These are phyloP conservation scores for Chromobotia macracanthus DNA, from an alignment of 2,797 vertebrate species.

Conservation along the genomic window DNA sequence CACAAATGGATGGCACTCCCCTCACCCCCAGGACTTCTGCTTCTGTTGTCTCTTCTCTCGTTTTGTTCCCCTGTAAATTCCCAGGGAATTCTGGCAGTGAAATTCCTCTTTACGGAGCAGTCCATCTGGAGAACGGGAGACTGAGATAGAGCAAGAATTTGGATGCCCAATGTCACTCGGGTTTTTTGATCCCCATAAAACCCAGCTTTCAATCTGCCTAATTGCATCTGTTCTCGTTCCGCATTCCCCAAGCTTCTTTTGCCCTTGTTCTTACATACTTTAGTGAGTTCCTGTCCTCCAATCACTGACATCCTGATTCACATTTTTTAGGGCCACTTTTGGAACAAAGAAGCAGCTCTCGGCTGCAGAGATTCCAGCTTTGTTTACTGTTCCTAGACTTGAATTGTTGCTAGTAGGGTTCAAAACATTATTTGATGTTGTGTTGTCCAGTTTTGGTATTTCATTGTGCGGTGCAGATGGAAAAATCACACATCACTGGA, in stretches of 20 bases:
- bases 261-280: constrained; percentile 30
- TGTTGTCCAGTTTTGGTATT: constrained; percentile 34
- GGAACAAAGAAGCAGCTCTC: not conserved
- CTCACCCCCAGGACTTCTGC: constrained; percentile 37
- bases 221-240: constrained; percentile 63
- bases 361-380: not conserved
- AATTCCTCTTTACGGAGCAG: constrained; percentile 44
- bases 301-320: constrained; percentile 38
- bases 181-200: constrained; percentile 65
- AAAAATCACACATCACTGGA: constrained; percentile 36
- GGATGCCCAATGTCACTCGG: constrained; percentile 63
- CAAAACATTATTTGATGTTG: constrained; percentile 22
- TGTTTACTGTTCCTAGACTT: constrained; percentile 8
- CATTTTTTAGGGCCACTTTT: constrained; percentile 26
- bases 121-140: constrained; percentile 63
- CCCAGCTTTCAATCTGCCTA: constrained; percentile 62
- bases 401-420: constrained; percentile 29
- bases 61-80: constrained; percentile 51
- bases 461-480: constrained; percentile 14
- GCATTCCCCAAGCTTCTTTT: constrained; percentile 57
- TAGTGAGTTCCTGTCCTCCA: constrained; percentile 18
- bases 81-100: constrained; percentile 56
- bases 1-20: constrained; percentile 58
- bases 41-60: constrained; percentile 42
- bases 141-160: constrained; percentile 55